Conservation (phyloP, 2,113 vertebrate genomes). For the Heterocephalus glaber region DNA sequence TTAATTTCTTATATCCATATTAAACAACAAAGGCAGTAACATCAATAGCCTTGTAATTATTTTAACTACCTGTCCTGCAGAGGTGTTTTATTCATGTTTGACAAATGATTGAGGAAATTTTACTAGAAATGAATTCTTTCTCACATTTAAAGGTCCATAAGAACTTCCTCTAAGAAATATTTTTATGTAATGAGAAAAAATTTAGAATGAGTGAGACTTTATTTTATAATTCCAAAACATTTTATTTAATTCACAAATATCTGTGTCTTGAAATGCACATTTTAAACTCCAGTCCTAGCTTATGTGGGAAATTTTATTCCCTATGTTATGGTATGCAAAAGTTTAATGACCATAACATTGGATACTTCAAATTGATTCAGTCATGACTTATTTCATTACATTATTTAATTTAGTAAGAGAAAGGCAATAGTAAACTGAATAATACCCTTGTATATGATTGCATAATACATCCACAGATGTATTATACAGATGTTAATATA, state of each 20-base stretch:
- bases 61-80: neutral
- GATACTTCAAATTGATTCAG: neutral
- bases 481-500: neutral
- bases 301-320: neutral
- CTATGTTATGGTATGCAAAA: neutral
- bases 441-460: neutral
- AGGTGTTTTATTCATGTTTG: neutral
- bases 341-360: neutral
- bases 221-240: neutral
- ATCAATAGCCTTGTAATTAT: neutral
- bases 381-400: neutral
- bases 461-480: neutral
- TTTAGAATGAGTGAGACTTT: accelerated
- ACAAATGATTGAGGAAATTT: neutral
- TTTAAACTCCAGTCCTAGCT: neutral
- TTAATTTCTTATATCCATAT: neutral
- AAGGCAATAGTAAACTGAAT: neutral
- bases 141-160: neutral
- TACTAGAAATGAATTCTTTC: neutral
- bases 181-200: neutral
- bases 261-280: neutral
- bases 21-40: neutral
- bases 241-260: neutral
- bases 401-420: neutral
- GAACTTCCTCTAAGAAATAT: neutral